Evolutionary conservation across 1,140 invertebrate species (phyloP).

Genomic region (Hyles vespertilio): DNA sequence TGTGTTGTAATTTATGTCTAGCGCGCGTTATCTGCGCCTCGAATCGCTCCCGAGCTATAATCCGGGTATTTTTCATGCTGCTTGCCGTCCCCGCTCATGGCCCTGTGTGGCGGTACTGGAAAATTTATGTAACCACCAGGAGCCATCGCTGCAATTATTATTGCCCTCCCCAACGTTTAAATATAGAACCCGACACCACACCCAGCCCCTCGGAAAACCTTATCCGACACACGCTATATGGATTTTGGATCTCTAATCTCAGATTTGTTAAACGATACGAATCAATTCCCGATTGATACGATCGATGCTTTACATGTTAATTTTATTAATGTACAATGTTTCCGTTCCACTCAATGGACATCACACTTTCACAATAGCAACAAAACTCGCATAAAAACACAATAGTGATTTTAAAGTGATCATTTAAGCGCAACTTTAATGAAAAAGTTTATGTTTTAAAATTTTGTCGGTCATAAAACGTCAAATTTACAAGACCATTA

Average conservation of each 20-base stretch:
- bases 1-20: conserved; percentile 72
- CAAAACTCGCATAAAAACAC: too few species aligned
- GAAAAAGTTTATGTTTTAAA: conserved; percentile 32
- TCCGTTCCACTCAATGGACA: too few species aligned
- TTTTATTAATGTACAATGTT: too few species aligned
- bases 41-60: conserved; percentile 71
- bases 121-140: conserved; percentile 61
- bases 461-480: conserved; percentile 37
- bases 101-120: conserved; percentile 40
- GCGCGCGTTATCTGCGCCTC: conserved; percentile 57
- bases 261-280: too few species aligned
- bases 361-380: too few species aligned
- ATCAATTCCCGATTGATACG: too few species aligned
- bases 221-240: not conserved
- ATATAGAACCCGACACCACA: not conserved
- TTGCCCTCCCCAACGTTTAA: conserved; percentile 19
- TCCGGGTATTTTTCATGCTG: conserved; percentile 70
- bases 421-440: conserved; percentile 18
- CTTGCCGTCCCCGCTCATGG: conserved; percentile 34
- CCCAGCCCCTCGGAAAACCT: not conserved
- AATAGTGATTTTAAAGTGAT: not conserved
- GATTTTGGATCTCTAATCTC: too few species aligned
- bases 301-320: too few species aligned
- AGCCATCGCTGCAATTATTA: conserved; percentile 60
- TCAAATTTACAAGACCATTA: conserved; percentile 39